A percentile compares a stretch with the other conserved stretches of the same genome.
Conservation (phyloP, 2,888 invertebrate species). For the Campoletis raptor region DNA sequence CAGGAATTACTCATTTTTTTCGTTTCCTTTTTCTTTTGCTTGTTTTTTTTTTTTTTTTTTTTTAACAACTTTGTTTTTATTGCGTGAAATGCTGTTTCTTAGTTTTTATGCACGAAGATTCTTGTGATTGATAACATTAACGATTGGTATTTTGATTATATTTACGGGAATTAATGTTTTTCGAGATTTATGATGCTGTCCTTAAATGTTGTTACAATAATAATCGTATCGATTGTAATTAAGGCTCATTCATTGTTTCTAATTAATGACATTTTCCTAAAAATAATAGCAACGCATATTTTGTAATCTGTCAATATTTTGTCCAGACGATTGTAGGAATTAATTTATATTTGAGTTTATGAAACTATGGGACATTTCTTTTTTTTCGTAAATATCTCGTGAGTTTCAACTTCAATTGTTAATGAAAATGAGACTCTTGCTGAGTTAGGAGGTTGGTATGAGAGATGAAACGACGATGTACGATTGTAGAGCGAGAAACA, state of each 20-base stretch:
- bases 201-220: neutral
- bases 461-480: slow-evolving; percentile 78
- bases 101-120: neutral
- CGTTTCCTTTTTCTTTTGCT: neutral
- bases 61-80: slow-evolving; percentile 10
- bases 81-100: neutral
- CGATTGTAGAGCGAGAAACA: slow-evolving; percentile 55
- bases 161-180: neutral
- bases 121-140: neutral
- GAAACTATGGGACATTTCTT: slow-evolving; percentile 74
- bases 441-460: slow-evolving; percentile 79
- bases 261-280: neutral
- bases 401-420: slow-evolving; percentile 81
- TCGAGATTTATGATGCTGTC: neutral
- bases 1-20: slow-evolving; percentile 18
- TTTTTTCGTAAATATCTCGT: slow-evolving; percentile 25
- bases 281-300: neutral
- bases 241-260: neutral
- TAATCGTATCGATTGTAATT: neutral
- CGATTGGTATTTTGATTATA: neutral
- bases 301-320: neutral
- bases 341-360: slow-evolving; percentile 75
- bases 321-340: neutral
- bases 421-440: slow-evolving; percentile 83
- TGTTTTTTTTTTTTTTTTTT: slow-evolving; percentile 12